phyloP scores from a whole-genome alignment of 1,140 invertebrate genomes.

The Drosophila guanche region DNA sequence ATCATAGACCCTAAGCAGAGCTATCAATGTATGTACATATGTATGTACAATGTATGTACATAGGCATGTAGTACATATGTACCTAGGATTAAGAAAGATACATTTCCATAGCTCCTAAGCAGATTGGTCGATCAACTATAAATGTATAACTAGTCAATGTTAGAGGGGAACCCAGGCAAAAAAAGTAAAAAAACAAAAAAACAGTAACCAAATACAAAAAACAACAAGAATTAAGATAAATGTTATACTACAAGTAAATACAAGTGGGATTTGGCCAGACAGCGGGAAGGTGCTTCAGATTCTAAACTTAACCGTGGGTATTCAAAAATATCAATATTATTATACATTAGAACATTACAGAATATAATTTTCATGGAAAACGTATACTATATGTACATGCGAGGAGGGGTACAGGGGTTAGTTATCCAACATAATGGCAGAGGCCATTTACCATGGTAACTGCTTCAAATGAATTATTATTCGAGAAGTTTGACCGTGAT shows the following conservation, averaged over 20 bases:
- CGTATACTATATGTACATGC: no score
- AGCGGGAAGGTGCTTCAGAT: background rate
- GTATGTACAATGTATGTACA: conserved; percentile 1
- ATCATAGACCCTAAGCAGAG: conserved; percentile 32
- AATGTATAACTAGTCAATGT: conserved; percentile 58
- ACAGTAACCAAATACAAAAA: conserved; percentile 3
- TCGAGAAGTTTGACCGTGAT: no score
- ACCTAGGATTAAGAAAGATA: conserved; percentile 19
- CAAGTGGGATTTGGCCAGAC: background rate
- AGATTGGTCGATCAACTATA: conserved; percentile 41
- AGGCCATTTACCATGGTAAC: no score
- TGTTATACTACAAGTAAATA: conserved; percentile 40
- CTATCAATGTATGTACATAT: conserved; percentile 56
- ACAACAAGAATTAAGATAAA: conserved; percentile 1
- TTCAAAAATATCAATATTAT: no score
- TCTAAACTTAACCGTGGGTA: background rate
- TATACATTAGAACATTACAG: no score
- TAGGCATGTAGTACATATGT: background rate
- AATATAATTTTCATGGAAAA: no score
- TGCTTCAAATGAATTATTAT: no score
- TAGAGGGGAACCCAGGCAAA: background rate
- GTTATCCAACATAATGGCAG: no score
- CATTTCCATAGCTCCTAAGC: conserved; percentile 69
- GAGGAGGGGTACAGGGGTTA: no score
- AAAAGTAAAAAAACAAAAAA: conserved; percentile 2